These are phyloP conservation scores for Patella ulyssiponensis DNA, from an alignment of 2,888 invertebrate species.

Conservation along the genomic window DNA sequence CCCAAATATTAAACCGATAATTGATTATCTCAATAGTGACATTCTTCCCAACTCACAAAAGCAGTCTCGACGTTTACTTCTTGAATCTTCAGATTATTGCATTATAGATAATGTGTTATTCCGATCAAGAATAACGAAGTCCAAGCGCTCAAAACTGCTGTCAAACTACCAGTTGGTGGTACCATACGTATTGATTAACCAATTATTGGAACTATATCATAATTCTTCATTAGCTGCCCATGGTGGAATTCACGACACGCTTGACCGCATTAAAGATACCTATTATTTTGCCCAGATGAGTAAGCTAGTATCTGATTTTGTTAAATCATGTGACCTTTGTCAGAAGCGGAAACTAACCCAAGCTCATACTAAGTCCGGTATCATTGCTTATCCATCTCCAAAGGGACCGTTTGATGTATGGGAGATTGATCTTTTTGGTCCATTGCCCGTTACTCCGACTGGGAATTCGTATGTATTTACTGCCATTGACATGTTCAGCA, in stretches of 20 bases:
- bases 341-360: no score
- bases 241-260: no score
- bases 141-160: slow-evolving; percentile 25
- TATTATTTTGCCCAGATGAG: no score
- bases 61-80: slow-evolving; percentile 24
- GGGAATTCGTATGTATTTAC: no score
- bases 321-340: no score
- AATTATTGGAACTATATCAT: slow-evolving; percentile 27
- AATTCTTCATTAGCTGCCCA: not conserved
- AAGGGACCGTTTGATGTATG: slow-evolving; percentile 16
- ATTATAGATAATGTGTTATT: slow-evolving; percentile 31
- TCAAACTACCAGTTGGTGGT: slow-evolving; percentile 29
- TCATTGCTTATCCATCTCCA: slow-evolving; percentile 7
- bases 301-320: no score
- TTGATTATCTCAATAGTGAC: slow-evolving; percentile 15
- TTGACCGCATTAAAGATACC: no score
- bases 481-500: no score
- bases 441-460: no score
- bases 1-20: not conserved
- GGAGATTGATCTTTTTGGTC: no score
- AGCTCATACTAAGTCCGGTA: no score
- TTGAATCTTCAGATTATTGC: slow-evolving; percentile 29
- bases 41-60: slow-evolving; percentile 31
- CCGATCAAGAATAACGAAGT: slow-evolving; percentile 26
- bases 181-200: slow-evolving; percentile 27